These are phyloP conservation scores for Apotomis capreana DNA, from an alignment of 2,888 invertebrate genomes.

Conservation along the genomic window DNA sequence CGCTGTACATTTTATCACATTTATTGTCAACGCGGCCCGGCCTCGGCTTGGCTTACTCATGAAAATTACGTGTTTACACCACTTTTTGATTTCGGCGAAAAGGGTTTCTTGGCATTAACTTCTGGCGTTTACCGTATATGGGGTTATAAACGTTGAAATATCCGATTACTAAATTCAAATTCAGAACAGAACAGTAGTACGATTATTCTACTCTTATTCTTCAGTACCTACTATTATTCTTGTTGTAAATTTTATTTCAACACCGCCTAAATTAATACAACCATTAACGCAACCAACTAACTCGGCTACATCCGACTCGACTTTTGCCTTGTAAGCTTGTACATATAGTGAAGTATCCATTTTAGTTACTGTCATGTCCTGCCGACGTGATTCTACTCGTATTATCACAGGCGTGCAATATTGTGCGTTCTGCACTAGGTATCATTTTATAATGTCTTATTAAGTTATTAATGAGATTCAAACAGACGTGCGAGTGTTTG, in stretches of 20 bases:
- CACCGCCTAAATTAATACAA: neutral
- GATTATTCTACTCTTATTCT: no score
- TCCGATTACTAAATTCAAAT: neutral
- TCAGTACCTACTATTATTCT: neutral
- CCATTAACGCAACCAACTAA: neutral
- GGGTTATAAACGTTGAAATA: neutral
- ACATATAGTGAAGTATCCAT: neutral
- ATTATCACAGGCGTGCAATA: constrained; percentile 22
- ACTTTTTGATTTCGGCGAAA: neutral
- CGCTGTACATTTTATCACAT: constrained; percentile 17
- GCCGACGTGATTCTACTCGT: constrained; percentile 11
- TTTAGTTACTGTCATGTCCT: constrained; percentile 12
- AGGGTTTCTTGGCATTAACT: neutral
- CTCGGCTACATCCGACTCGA: neutral
- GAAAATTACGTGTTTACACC: constrained; percentile 13
- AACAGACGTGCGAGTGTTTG: neutral
- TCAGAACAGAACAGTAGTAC: no score
- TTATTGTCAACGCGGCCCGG: constrained; percentile 13
- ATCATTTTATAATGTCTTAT: constrained; percentile 15
- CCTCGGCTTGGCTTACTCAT: constrained; percentile 11
- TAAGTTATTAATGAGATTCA: neutral
- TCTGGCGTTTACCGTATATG: constrained; percentile 1
- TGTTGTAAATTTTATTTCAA: neutral
- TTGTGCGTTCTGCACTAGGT: constrained; percentile 13
- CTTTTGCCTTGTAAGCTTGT: neutral